phyloP scores from a whole-genome alignment of 30 jellyfish, hydroid and myxozoan species.

The Mastigias papua region DNA sequence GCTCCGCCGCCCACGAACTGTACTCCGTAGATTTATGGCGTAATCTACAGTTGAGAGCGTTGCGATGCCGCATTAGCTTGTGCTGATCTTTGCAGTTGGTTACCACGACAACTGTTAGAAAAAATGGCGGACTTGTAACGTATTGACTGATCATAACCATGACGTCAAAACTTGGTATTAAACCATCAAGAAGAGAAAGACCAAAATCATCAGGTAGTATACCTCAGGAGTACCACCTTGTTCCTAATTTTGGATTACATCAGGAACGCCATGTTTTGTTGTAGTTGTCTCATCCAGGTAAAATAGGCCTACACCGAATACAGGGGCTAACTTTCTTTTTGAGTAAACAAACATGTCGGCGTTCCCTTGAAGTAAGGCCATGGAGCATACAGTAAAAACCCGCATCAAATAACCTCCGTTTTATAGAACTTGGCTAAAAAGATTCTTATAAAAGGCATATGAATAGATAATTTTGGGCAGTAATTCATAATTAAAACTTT shows the following conservation, averaged over 20 bases:
- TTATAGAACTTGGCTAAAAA: too few relatives aligned
- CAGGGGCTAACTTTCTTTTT: neutral
- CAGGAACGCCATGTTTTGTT: neutral
- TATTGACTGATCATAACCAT: conserved; percentile 4
- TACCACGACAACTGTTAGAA: neutral
- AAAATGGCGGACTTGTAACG: neutral
- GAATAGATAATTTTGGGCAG: too few relatives aligned
- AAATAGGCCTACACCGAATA: neutral
- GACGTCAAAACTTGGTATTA: conserved; percentile 53
- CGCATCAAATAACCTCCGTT: too few relatives aligned
- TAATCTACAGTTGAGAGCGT: neutral
- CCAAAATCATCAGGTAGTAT: conserved; percentile 62
- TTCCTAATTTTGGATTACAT: neutral
- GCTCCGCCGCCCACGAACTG: too few relatives aligned
- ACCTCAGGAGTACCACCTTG: neutral
- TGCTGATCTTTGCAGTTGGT: neutral
- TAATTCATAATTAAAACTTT: too few relatives aligned
- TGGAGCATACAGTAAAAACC: too few relatives aligned
- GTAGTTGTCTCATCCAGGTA: neutral
- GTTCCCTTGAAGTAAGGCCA: neutral
- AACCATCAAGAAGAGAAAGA: conserved; percentile 53
- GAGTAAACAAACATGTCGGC: neutral
- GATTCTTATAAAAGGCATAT: too few relatives aligned
- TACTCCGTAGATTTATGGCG: neutral
- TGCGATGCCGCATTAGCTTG: neutral